Percentiles rank a stretch among this genome's conserved stretches.
Conservation (phyloP, 2,888 invertebrate genomes). For the Meiosimyza platycephala region DNA sequence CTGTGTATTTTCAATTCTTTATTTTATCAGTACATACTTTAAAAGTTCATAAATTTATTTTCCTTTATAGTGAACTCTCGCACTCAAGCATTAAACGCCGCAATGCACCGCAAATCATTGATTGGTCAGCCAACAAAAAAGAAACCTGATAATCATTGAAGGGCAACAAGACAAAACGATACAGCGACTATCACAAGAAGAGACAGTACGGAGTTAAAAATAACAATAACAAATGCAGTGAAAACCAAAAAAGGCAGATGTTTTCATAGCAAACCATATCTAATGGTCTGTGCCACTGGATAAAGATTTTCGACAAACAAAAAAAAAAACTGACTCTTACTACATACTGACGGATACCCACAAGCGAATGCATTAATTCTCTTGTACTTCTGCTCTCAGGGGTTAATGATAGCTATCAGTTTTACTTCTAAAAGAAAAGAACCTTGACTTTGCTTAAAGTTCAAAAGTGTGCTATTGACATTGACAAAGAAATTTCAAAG, state of each 20-base stretch:
- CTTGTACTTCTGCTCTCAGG: slow-evolving; percentile 44
- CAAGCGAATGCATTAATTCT: background rate
- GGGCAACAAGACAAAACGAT: slow-evolving; percentile 31
- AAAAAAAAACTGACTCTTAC: slow-evolving; percentile 19
- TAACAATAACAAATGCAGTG: slow-evolving; percentile 15
- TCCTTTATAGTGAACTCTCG: too few species aligned
- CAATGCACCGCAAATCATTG: slow-evolving; percentile 8
- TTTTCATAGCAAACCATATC: slow-evolving; percentile 64
- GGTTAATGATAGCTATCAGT: slow-evolving; percentile 60
- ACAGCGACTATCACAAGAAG: slow-evolving; percentile 1
- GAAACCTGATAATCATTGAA: slow-evolving; percentile 26
- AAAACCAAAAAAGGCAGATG: slow-evolving; percentile 52
- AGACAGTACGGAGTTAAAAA: slow-evolving; percentile 10
- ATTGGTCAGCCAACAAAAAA: background rate
- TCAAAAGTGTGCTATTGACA: background rate
- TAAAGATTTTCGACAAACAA: slow-evolving; percentile 34
- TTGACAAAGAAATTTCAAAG: slow-evolving; percentile 8
- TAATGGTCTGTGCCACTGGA: slow-evolving; percentile 66
- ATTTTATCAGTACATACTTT: too few species aligned
- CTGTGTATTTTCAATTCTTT: too few species aligned
- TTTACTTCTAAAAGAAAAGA: slow-evolving; percentile 23
- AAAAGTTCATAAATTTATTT: too few species aligned
- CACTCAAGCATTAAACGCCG: background rate
- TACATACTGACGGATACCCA: too few species aligned
- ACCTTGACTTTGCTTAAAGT: slow-evolving; percentile 19